These are phyloP conservation scores for Drosophila grimshawi DNA, from an alignment of 1,140 invertebrate species.

Conservation along the genomic window DNA sequence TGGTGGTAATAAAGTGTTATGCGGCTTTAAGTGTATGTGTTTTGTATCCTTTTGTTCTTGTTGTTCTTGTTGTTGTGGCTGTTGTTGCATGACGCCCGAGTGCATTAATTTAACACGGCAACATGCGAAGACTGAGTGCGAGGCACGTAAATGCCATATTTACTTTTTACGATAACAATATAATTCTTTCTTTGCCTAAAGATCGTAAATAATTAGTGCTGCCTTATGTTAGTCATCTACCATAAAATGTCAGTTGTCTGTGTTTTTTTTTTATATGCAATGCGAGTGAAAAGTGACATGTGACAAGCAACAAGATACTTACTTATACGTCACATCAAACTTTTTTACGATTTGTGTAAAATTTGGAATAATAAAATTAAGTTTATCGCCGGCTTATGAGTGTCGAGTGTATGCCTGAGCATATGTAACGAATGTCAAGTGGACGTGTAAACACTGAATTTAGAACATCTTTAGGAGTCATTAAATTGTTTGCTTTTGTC, in stretches of 20 bases:
- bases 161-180: constrained; percentile 65
- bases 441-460: constrained; percentile 1
- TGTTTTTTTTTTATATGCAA: background rate
- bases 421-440: background rate
- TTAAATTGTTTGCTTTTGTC: constrained; percentile 9
- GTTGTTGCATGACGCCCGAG: constrained; percentile 11
- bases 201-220: constrained; percentile 75
- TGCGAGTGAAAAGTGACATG: constrained; percentile 5
- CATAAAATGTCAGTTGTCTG: constrained; percentile 16
- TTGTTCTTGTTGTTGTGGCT: too few species aligned
- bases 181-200: constrained; percentile 47
- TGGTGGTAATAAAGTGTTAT: constrained; percentile 57
- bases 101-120: constrained; percentile 50
- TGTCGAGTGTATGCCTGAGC: background rate
- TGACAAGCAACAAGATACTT: constrained; percentile 27
- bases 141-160: constrained; percentile 62
- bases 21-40: constrained; percentile 27
- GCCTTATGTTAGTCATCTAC: constrained; percentile 30
- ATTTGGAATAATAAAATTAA: constrained; percentile 55
- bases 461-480: background rate
- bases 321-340: constrained; percentile 16
- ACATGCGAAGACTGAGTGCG: background rate
- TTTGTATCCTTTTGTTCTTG: background rate
- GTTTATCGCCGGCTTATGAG: constrained; percentile 29
- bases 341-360: constrained; percentile 52